phyloP scores from a whole-genome alignment of 2,888 invertebrate species.

The Sinohyriopsis cumingii region DNA sequence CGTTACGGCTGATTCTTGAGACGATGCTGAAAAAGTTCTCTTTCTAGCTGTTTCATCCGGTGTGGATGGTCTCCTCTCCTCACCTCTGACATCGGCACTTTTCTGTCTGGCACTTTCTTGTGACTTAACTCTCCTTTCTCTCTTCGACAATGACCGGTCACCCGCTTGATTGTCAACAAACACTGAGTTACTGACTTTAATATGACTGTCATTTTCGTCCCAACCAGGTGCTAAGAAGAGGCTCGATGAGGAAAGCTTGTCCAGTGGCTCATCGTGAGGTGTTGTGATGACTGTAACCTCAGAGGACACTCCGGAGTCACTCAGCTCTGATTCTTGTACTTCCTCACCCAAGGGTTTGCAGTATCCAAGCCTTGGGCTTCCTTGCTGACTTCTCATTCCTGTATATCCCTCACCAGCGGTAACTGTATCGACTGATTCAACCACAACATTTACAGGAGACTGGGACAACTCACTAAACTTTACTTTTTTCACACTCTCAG shows the following conservation, averaged over 20 bases:
- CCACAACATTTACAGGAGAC: constrained; percentile 49
- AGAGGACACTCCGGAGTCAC: constrained; percentile 40
- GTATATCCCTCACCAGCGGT: constrained; percentile 42
- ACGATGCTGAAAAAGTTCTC: constrained; percentile 1
- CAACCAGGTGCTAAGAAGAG: too few species aligned
- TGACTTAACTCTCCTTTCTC: too few species aligned
- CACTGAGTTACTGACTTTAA: too few species aligned
- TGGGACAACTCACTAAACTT: neutral
- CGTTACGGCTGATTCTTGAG: constrained; percentile 51
- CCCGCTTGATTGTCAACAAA: too few species aligned
- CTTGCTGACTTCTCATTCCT: constrained; percentile 55
- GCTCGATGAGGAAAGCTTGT: too few species aligned
- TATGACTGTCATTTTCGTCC: too few species aligned
- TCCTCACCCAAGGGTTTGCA: constrained; percentile 1
- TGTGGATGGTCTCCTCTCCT: neutral
- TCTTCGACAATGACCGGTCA: too few species aligned
- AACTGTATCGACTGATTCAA: constrained; percentile 50
- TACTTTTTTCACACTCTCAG: constrained; percentile 8
- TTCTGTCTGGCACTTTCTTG: constrained; percentile 1
- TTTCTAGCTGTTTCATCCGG: constrained; percentile 2
- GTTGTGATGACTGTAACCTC: too few species aligned
- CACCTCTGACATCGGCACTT: neutral
- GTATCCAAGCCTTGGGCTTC: constrained; percentile 40
- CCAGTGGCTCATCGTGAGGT: too few species aligned
- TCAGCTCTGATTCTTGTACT: constrained; percentile 10